Evolutionary conservation across 2,113 vertebrate species (phyloP).

Genomic region (Climacteris rufus): DNA sequence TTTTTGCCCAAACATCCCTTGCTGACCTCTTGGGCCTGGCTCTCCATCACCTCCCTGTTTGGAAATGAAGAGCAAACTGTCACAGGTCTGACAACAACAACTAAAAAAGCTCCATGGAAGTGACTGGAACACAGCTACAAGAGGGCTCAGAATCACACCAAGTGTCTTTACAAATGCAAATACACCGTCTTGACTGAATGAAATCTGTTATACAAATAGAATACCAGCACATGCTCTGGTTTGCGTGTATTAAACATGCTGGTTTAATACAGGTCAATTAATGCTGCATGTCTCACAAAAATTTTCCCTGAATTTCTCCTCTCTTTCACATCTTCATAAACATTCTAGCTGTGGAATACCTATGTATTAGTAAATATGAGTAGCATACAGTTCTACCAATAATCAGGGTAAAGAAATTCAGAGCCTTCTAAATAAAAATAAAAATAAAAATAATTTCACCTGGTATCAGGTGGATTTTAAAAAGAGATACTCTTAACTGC

Average conservation of each 20-base stretch:
- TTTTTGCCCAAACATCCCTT: constrained; percentile 98
- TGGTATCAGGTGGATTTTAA: not conserved
- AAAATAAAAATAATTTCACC: not conserved
- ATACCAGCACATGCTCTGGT: not conserved
- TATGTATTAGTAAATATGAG: not conserved
- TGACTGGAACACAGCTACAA: not conserved
- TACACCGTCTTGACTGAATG: not conserved
- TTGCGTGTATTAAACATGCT: no score
- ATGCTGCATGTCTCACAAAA: not conserved
- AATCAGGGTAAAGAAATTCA: not conserved
- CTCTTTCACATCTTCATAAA: not conserved
- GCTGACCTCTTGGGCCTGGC: constrained; percentile 92
- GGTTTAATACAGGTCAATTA: not conserved
- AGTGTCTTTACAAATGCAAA: not conserved
- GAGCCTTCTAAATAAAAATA: not conserved
- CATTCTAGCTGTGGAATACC: not conserved
- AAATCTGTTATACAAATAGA: not conserved
- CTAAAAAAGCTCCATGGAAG: not conserved
- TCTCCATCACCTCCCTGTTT: constrained; percentile 92
- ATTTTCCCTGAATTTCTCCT: not conserved
- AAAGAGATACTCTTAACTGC: not conserved
- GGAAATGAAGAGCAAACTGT: not conserved
- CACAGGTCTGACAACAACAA: not conserved
- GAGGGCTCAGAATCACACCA: not conserved
- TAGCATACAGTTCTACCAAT: not conserved